Percentiles rank a stretch among this genome's conserved stretches.
These are phyloP conservation scores for Tamias sibiricus DNA, from an alignment of 2,113 vertebrate genomes.

Conservation along the genomic window DNA sequence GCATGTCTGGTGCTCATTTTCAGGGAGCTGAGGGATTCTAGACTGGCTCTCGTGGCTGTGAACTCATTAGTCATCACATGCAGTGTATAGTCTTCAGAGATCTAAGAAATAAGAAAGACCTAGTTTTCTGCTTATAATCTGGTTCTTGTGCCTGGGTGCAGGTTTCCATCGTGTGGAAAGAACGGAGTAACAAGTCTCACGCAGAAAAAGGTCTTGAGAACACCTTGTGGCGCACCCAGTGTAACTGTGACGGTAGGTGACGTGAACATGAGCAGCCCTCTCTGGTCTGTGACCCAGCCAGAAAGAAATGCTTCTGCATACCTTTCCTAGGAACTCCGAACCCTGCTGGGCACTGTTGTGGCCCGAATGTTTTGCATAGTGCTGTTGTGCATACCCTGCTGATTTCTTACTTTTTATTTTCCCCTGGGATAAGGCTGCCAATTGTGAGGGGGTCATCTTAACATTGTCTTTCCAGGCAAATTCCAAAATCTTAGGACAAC, in stretches of 20 bases:
- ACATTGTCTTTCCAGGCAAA: not conserved
- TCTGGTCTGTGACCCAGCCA: not conserved
- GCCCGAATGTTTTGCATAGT: not conserved
- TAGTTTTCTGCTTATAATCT: not conserved
- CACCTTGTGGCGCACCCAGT: conserved; percentile 75
- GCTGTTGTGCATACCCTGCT: not conserved
- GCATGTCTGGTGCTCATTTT: not conserved
- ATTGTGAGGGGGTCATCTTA: conserved; percentile 53
- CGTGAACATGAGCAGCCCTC: not conserved
- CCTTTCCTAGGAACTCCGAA: not conserved
- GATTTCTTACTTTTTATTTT: not conserved
- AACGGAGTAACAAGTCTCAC: conserved; percentile 72
- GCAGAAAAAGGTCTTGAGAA: conserved; percentile 67
- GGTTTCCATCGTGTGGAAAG: conserved; percentile 78
- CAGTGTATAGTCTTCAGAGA: not conserved
- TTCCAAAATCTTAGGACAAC: not conserved
- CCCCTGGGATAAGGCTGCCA: not conserved
- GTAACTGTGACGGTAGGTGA: conserved; percentile 85
- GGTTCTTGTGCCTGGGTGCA: conserved; percentile 75
- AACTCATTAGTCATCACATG: not conserved
- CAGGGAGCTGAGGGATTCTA: not conserved
- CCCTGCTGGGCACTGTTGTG: not conserved
- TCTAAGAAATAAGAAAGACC: not conserved
- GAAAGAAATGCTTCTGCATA: not conserved
- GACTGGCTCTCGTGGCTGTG: not conserved